Evolutionary conservation across 1,140 invertebrate species (phyloP), one percentile per base, ranked within the genome.

Genomic region (Homarus americanus): DNA sequence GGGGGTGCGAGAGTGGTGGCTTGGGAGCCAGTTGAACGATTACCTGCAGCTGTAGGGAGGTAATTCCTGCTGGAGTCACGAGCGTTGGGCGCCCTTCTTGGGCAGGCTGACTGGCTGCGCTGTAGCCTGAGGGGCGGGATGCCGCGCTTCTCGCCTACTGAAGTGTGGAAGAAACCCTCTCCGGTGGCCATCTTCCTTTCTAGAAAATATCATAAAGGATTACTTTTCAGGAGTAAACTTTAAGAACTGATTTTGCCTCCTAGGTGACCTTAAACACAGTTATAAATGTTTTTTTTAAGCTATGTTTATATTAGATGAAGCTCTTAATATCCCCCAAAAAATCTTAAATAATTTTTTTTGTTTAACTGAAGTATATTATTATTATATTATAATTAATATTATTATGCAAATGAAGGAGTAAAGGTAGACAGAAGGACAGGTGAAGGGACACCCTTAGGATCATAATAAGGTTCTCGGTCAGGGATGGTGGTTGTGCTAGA

Each of bases 121-220:
- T 90, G 63, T n/a, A 90, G 73, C 44, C 87, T 90, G 1, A 90
- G 34, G 34, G 87, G 87, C 15, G 87, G 87, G 9, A 90, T 80
- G 28, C 87, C 87, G 63, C 87, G 80, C 82, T 76, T 82, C 73
- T 82, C 87, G 4, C 87, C 87, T 1, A 90, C 87, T 20, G 87
- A 49, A n/a, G 87, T 90, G 20, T 34, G 44, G 44, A 90, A 90
- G 69, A 84, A 90, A 44, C 69, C 84, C 17, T 87, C 49, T 4
- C 76, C 49, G n/a, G 53, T 34, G 24, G 85, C 85, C 85, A 87
- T 87, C 53, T 5, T 87, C 12, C 10, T n/a, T 78, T 41, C 85
- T 66, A 20, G 34, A 20, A 32, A 28, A 80, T 58, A 58, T 20
- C 4, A 4, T 58, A 58, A n/a, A n/a, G n/a, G n/a, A 58, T 58